phyloP scores from a whole-genome alignment of 2,113 vertebrate species.

The Lichenostomus cassidix region DNA sequence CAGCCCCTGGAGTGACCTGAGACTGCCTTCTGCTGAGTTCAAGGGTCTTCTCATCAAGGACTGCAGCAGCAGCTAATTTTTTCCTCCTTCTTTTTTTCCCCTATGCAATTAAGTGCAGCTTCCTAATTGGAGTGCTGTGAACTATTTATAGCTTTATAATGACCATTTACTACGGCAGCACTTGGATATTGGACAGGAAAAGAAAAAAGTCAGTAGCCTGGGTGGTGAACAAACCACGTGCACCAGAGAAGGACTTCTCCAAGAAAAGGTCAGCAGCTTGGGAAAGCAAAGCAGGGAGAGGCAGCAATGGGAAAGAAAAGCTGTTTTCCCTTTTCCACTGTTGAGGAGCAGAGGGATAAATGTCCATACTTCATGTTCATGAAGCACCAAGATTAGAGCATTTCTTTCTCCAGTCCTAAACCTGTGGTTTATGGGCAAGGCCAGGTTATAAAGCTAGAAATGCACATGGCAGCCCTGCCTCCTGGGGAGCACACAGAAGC shows the following conservation, averaged over 20 bases:
- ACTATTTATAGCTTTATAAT: constrained; percentile 46
- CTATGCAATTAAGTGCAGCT: neutral
- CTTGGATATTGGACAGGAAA: neutral
- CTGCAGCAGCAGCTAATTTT: neutral
- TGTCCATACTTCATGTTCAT: rapidly evolving
- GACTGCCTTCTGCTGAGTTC: neutral
- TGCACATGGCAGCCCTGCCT: neutral
- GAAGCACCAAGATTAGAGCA: rapidly evolving
- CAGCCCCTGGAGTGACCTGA: neutral
- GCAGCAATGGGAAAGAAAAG: neutral
- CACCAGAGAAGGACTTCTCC: neutral
- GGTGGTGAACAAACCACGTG: neutral
- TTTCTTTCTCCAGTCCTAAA: neutral
- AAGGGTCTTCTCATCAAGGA: constrained; percentile 18
- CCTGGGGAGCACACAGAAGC: neutral
- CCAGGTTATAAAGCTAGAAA: neutral
- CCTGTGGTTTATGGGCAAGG: neutral
- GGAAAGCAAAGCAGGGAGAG: neutral
- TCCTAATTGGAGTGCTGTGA: constrained; percentile 15
- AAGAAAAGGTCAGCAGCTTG: neutral
- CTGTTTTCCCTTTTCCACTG: neutral
- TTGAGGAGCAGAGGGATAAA: neutral
- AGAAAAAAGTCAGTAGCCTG: neutral
- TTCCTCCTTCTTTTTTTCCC: neutral
- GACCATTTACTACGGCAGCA: neutral